Base-by-base conservation (phyloP, 2,797 vertebrate genomes). In the Mallotus villosus region DNA sequence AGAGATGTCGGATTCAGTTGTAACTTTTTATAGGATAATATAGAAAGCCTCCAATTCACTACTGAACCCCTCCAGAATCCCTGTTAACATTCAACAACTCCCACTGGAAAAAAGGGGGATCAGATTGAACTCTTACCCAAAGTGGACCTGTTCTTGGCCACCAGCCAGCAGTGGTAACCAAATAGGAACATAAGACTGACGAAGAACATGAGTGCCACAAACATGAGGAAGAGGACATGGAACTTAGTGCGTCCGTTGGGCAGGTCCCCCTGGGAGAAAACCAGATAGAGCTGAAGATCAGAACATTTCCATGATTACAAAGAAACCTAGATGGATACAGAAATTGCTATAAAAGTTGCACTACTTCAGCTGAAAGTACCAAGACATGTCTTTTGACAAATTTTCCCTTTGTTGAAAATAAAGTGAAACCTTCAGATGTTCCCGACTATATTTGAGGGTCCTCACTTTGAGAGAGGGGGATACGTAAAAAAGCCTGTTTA, bases 121-220 rank as follows among this genome's bases (percentile, higher is more conserved):
- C 21, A 8, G 3, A 8, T 24, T 9, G 11, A 60, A 12, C 19
- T 79, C 93, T 95, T 91, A 98, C 97, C 97, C 88, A 99, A 89
- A 25, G 97, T 99, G 57, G 98, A 98, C 87, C 96, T 93, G 93
- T 99, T 99, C 85, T 95, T 95, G 81, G 95, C 94, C 74, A 99
- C 95, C 11, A 99, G 91, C 98, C 97, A 99, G 82, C 97, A 99
- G 77, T 99, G 98, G 86, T 99, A 99, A 78, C 95, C 93, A 79
- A 99, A 98, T 37, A 99, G 95, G 86, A 98, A 99, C 94, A 97
- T 91, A 75, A 99, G 95, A 92, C 97, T 99, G 34, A 98, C 93
- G 5, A 97, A 97, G 91, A 99, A 99, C 96, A 99, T 99, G 90
- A 98, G 87, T 0, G 96, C 95, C 89, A 98, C 95, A 78, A 99